Evolutionary conservation across 2,797 vertebrate species (phyloP).

Genomic region (Amazonetta brasiliensis): DNA sequence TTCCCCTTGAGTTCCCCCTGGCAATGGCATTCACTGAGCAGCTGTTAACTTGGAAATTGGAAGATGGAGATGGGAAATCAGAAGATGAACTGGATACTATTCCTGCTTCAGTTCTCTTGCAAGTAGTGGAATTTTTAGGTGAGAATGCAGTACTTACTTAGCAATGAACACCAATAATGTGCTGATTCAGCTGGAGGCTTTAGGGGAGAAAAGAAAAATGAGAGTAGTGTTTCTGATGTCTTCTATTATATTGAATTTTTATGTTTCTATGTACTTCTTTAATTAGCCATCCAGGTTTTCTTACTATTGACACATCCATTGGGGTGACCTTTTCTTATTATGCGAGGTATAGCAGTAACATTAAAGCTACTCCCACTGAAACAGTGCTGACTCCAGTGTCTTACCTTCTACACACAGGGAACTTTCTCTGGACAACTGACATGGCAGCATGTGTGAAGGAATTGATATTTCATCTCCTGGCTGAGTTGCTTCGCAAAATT

Average conservation of each 20-base stretch:
- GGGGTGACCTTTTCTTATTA: neutral
- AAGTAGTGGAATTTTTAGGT: slow-evolving; percentile 96
- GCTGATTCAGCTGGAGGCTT: neutral
- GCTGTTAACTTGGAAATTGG: slow-evolving; percentile 92
- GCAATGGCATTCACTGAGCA: slow-evolving; percentile 97
- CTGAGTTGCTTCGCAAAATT: slow-evolving; percentile 94
- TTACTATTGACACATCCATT: neutral
- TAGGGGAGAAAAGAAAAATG: neutral
- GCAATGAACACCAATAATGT: neutral
- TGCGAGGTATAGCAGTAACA: too few relatives aligned
- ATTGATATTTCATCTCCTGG: slow-evolving; percentile 92
- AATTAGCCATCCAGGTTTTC: neutral
- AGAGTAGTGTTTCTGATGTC: neutral
- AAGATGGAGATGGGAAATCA: slow-evolving; percentile 83
- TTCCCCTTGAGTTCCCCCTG: slow-evolving; percentile 95
- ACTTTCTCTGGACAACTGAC: slow-evolving; percentile 96
- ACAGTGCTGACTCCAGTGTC: neutral
- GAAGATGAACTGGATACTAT: slow-evolving; percentile 94
- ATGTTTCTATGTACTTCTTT: neutral
- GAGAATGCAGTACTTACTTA: slow-evolving; percentile 34
- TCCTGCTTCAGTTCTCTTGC: slow-evolving; percentile 91
- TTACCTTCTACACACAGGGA: slow-evolving; percentile 78
- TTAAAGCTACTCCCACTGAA: neutral
- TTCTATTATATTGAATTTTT: neutral
- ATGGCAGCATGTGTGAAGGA: slow-evolving; percentile 94